phyloP scores from a whole-genome alignment of 2,113 vertebrate genomes.

The Oceanites oceanicus region DNA sequence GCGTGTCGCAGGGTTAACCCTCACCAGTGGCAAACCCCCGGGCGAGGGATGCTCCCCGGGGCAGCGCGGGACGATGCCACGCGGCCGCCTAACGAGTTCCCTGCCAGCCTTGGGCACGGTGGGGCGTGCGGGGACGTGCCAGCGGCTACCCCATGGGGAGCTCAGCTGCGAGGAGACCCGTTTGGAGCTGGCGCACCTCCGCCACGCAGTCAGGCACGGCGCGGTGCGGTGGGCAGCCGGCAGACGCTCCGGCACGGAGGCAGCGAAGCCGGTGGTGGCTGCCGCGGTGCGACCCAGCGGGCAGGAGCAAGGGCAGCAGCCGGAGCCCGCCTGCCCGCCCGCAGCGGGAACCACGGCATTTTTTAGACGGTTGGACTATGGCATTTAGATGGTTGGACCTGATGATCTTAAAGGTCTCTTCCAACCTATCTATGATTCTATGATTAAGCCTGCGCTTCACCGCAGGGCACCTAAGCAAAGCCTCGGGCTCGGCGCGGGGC shows the following conservation, averaged over 20 bases:
- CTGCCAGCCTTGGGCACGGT: constrained; percentile 5
- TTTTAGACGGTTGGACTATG: too few relatives aligned
- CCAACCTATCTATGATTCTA: too few relatives aligned
- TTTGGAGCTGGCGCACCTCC: not conserved
- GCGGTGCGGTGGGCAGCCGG: not conserved
- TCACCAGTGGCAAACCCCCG: not conserved
- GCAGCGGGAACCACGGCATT: not conserved
- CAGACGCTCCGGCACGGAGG: too few relatives aligned
- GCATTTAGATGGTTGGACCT: too few relatives aligned
- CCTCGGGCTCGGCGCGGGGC: not conserved
- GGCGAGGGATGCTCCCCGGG: not conserved
- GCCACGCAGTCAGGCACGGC: rapidly evolving
- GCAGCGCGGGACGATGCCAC: not conserved
- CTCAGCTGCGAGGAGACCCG: rapidly evolving
- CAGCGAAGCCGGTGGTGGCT: rapidly evolving
- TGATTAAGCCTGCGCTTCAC: too few relatives aligned
- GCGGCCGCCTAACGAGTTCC: not conserved
- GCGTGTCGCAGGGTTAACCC: not conserved
- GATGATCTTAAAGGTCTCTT: too few relatives aligned
- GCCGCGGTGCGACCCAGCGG: rapidly evolving
- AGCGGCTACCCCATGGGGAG: rapidly evolving
- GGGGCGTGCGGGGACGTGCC: not conserved
- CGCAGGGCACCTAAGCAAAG: not conserved
- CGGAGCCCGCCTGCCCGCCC: not conserved
- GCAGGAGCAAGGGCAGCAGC: not conserved